Evolutionary conservation across 2,113 vertebrate species (phyloP), one percentile per base, ranked within the genome.

Genomic region (Gopherus evgoodei): DNA sequence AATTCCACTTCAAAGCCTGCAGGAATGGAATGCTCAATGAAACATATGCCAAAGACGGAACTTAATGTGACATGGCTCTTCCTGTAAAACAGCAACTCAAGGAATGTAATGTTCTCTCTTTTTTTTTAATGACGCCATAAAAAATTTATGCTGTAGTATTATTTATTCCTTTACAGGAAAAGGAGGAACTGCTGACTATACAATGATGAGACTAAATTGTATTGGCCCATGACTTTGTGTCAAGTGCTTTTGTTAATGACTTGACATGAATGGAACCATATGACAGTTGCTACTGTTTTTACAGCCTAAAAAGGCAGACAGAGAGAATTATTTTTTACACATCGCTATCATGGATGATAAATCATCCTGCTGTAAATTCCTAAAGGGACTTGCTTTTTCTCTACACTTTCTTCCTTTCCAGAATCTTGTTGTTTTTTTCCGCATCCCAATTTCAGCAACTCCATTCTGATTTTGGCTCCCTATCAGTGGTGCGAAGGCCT

Each of bases 401-500:
- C 16, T 78, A 42, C 0, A 0, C 38, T 95, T 93, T 53, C 2
- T 79, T 92, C 57, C 83, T 93, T 97, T 96, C 86, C 84, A 79
- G n/a, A 75, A 79, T 57, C 87, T 62, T 31, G 29, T 2, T 81
- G 84, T 97, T 91, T 92, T 92, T 72, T 94, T 96, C 92, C 88
- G 5, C 19, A 95, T 95, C 89, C 84, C 84, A 65, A 14, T 95
- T 95, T 94, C 96, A 95, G 94, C 92, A 91, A 16, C 84, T 91
- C 69, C 82, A 56, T 94, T 84, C 91, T 87, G 91, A 76, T 93
- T 80, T 94, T 95, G 94, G 94, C 96, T 96, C 86, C 85, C 65
- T 75, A 88, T 95, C 88, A 97, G 95, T 86, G 72, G 47, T 57
- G 50, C 79, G 89, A 93, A 97, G 82, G 79, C 83, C 85, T 96